Conservation (phyloP, 2,888 invertebrate species). For the Autographa gamma region DNA sequence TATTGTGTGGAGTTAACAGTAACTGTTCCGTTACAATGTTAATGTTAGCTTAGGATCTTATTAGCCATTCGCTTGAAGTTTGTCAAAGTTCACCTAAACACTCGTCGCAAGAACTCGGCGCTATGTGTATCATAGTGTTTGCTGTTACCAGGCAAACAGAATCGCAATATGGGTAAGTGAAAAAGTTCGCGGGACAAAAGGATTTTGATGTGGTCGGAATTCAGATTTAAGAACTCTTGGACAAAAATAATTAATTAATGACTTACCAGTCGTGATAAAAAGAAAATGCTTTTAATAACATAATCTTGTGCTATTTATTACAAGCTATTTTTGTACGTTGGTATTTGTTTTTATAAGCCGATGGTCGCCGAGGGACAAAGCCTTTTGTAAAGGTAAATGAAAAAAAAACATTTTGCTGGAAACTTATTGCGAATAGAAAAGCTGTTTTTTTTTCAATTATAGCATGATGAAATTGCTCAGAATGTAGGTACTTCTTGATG, state of each 20-base stretch:
- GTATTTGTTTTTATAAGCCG: not conserved
- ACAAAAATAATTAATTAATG: not conserved
- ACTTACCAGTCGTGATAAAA: not conserved
- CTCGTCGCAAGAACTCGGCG: slow-evolving; percentile 21
- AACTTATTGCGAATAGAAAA: not conserved
- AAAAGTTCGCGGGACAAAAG: slow-evolving; percentile 2
- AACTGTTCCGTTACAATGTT: slow-evolving; percentile 8
- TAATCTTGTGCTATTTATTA: not conserved
- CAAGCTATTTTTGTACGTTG: not conserved
- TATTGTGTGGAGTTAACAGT: slow-evolving; percentile 6
- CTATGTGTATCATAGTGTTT: slow-evolving; percentile 15
- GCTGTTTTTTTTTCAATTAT: not conserved
- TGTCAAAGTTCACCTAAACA: slow-evolving; percentile 24
- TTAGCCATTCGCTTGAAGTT: slow-evolving; percentile 48
- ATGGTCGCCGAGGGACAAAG: slow-evolving; percentile 4
- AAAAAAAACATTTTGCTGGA: not conserved
- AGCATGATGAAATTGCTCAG: not conserved
- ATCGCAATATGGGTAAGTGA: slow-evolving; percentile 7
- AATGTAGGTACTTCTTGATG: not conserved
- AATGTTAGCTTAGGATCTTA: slow-evolving; percentile 40
- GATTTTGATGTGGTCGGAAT: slow-evolving; percentile 6
- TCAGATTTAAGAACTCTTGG: not conserved
- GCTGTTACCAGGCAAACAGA: slow-evolving; percentile 39
- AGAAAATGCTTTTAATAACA: not conserved
- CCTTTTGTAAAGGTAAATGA: slow-evolving; percentile 3